Evolutionary conservation across 2,888 invertebrate species (phyloP), one percentile per base, ranked within the genome.

Genomic region (Phania funesta): DNA sequence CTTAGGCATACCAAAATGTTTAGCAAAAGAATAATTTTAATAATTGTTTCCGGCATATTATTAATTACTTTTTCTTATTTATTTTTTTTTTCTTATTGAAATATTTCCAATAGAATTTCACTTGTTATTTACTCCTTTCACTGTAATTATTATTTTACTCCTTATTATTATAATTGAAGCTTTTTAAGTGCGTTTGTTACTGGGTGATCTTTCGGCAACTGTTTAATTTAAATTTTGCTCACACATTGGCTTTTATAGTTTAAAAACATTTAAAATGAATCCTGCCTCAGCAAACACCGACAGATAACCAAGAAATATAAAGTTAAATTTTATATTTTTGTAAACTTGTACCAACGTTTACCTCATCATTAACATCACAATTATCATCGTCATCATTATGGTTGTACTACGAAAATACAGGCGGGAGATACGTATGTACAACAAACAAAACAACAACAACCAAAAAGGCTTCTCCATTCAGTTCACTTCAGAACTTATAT

Each of bases 141-240:
- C 41, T 35, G 7, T 38, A n/a, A n/a, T 38, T 60, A n/a, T 22
- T 44, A 1, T 32, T 64, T 2, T 46, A n/a, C 26, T 74, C 35
- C 54, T 58, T 62, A 2, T 68, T 58, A 48, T 38, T 58, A 35
- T 35, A 70, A 56, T 73, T 60, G 77, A 68, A 67, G 81, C 16
- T 64, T 68, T 41, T 52, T 8, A 52, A 35, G 29, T 62, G 58
- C 48, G 77, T 73, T 73, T 75, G 82, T 82, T 83, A 70, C 71
- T 75, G 79, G 75, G 79, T 71, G 80, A 71, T 83, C 79, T 79
- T 60, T 68, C 67, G 56, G 46, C 67, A 71, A 76, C 71, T 20
- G 75, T 83, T 79, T 73, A 80, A 83, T 83, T 80, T 67, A 80
- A 73, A 80, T 83, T 80, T 76, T 67, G 50, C 76, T 76, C 62